phyloP scores from a whole-genome alignment of 2,888 invertebrate genomes.

The Philopedon plagiatum region DNA sequence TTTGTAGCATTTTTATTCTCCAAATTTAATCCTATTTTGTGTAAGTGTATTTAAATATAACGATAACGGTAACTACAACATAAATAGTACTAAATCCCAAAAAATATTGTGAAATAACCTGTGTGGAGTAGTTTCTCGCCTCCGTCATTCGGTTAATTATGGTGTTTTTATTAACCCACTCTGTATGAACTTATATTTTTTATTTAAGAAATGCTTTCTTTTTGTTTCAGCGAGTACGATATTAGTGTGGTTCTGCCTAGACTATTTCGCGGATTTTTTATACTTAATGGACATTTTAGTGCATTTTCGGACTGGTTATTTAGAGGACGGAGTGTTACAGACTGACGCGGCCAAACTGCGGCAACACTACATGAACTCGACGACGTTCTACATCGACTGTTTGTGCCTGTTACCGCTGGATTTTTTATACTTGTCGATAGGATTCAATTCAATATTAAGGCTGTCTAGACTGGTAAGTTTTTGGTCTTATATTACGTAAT shows the following conservation, averaged over 20 bases:
- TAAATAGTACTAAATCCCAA: no score
- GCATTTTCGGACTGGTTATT: constrained; percentile 97
- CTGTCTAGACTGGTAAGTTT: constrained; percentile 88
- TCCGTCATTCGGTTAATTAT: no score
- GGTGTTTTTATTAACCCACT: no score
- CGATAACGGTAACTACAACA: no score
- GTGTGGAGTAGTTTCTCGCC: no score
- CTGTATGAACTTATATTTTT: no score
- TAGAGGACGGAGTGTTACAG: constrained; percentile 98
- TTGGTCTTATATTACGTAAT: no score
- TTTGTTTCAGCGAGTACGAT: constrained; percentile 81
- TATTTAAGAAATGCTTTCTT: background rate
- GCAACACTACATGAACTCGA: constrained; percentile 97
- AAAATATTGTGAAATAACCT: no score
- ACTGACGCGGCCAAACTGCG: constrained; percentile 94
- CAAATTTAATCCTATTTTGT: no score
- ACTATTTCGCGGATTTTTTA: constrained; percentile 96
- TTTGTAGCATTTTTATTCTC: no score
- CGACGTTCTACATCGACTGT: constrained; percentile 97
- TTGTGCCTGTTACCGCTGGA: constrained; percentile 97
- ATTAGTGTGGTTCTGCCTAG: constrained; percentile 96
- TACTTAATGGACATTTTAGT: constrained; percentile 97
- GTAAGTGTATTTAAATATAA: no score
- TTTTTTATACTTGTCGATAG: constrained; percentile 97
- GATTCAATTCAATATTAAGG: constrained; percentile 93